Conservation (phyloP, 2,888 invertebrate species). For the Agrochola lota region DNA sequence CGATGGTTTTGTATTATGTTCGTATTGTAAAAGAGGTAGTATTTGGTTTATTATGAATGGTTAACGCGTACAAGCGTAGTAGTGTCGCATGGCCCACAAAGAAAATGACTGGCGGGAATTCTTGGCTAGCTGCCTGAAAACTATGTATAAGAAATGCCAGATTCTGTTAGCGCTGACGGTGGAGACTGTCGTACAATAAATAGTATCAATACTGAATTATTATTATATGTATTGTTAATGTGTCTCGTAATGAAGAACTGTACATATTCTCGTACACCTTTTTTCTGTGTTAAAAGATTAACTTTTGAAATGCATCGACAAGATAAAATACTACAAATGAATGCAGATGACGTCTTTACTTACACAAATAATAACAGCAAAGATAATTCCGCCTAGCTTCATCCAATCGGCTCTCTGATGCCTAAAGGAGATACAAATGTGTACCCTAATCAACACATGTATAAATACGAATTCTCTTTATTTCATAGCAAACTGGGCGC, state of each 20-base stretch:
- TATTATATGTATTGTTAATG: not conserved
- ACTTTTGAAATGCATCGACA: not conserved
- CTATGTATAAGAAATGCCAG: constrained; percentile 14
- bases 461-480: not conserved
- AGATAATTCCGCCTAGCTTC: not conserved
- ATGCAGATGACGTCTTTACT: not conserved
- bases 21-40: constrained; percentile 19
- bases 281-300: not conserved
- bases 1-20: not conserved
- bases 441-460: not conserved
- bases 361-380: not conserved
- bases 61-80: constrained; percentile 43
- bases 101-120: constrained; percentile 37
- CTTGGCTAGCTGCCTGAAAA: constrained; percentile 61
- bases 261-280: not conserved
- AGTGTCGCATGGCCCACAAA: constrained; percentile 44
- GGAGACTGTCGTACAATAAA: constrained; percentile 12
- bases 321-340: not conserved
- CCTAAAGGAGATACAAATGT: not conserved
- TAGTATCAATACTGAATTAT: constrained; percentile 8
- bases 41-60: constrained; percentile 45
- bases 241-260: not conserved
- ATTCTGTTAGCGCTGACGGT: constrained; percentile 20
- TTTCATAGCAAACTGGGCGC: constrained; percentile 1
- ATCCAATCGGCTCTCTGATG: no score